Base-by-base conservation (phyloP, 1,140 invertebrate species). In the Zaprionus kolodkinae region DNA sequence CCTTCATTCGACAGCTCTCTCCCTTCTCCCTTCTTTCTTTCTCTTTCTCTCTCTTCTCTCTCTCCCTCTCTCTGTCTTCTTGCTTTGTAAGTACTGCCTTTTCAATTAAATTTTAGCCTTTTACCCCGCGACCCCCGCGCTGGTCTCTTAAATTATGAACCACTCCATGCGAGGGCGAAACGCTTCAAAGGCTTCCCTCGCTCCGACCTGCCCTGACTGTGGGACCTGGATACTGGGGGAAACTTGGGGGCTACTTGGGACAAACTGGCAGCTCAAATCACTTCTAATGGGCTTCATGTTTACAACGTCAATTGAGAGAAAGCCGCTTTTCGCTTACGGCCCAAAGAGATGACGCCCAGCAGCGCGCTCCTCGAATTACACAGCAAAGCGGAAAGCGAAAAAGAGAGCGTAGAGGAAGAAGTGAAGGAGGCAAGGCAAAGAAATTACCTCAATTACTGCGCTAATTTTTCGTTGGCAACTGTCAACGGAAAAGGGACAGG, bases 221-320 rank as follows among this genome's bases (percentile, higher is more conserved):
- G n/a, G n/a, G n/a, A n/a, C n/a, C n/a, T n/a, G 40, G 2, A 3
- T 30, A 45, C 21, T 21, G 21, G 21, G 21, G 21, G 21, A 2
- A 6, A 45, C 59, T 56, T 2, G 52, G 33, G 70, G 67, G 45
- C 64, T 43, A 69, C 60, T 71, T 69, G 57, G 40, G n/a, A 50
- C 68, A 54, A 83, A 69, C 87, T 77, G 81, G 38, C 77, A 75
- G 85, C 85, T 89, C 81, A 89, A 89, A 89, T 89, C 85, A 89
- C 81, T 89, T 89, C 85, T 89, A 91, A 91, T 89, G 84, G 81
- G 81, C 86, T 90, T 91, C 88, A 89, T 91, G 89, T 91, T 91
- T 91, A 91, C 88, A 85, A 83, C 88, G 88, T 82, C 88, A 91
- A 91, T 91, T 91, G 87, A 90, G 82, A 90, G 73, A 89, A 88